These are phyloP conservation scores for Lontra canadensis DNA, from an alignment of 2,113 vertebrate genomes.

Conservation along the genomic window DNA sequence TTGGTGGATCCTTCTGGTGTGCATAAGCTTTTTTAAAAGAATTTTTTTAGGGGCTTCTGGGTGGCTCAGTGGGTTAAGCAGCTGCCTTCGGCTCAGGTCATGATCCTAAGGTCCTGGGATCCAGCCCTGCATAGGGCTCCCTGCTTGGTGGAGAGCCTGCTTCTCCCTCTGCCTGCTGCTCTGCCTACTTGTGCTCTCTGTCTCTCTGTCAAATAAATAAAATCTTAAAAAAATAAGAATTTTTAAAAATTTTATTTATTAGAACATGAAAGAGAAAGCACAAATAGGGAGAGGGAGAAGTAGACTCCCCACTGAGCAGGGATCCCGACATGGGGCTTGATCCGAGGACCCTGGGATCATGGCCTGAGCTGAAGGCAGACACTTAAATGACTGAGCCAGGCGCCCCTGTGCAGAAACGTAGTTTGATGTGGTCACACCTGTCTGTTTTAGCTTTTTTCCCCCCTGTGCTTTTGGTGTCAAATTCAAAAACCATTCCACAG, in stretches of 20 bases:
- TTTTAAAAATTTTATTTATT: background rate
- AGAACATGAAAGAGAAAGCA: background rate
- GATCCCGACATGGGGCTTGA: background rate
- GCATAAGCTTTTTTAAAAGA: background rate
- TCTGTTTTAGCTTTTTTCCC: background rate
- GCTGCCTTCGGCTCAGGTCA: too few relatives aligned
- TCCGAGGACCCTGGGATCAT: background rate
- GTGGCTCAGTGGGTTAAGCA: too few relatives aligned
- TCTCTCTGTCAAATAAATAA: too few relatives aligned
- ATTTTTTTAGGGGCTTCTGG: background rate
- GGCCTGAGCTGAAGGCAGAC: background rate
- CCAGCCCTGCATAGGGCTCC: too few relatives aligned
- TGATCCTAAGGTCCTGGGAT: too few relatives aligned
- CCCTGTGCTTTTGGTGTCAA: background rate
- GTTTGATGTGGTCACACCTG: background rate
- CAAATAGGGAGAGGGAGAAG: background rate
- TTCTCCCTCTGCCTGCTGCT: too few relatives aligned
- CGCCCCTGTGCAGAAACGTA: background rate
- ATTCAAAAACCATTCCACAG: background rate
- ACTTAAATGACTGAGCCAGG: background rate
- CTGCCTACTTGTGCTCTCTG: too few relatives aligned
- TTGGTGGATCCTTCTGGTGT: background rate
- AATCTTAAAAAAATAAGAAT: too few relatives aligned
- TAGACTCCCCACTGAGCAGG: background rate
- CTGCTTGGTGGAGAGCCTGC: too few relatives aligned